These are phyloP conservation scores for Drosophila gaucha DNA, from an alignment of 2,888 invertebrate genomes.

Conservation along the genomic window DNA sequence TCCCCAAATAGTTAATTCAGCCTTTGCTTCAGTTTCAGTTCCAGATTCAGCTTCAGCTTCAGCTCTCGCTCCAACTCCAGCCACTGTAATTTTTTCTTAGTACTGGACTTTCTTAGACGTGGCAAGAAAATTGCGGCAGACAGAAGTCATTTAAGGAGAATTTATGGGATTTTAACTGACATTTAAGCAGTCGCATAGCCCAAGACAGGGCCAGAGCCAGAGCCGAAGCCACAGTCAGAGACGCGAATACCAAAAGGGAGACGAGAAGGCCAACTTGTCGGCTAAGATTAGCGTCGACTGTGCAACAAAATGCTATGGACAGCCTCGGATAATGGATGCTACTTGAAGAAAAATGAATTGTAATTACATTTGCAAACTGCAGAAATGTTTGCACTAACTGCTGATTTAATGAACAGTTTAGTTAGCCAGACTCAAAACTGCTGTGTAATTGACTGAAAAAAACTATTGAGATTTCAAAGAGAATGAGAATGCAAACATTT, in stretches of 20 bases:
- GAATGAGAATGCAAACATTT: not conserved
- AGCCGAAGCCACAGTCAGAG: not conserved
- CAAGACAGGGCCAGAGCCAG: slow-evolving; percentile 13
- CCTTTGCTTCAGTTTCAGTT: slow-evolving; percentile 16
- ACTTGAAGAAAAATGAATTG: slow-evolving; percentile 54
- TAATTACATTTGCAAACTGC: slow-evolving; percentile 54
- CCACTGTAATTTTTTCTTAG: slow-evolving; percentile 39
- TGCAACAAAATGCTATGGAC: slow-evolving; percentile 78
- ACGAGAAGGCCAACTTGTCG: slow-evolving; percentile 62
- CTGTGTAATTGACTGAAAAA: slow-evolving; percentile 7
- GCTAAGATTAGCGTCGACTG: slow-evolving; percentile 71
- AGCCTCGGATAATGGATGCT: slow-evolving; percentile 69
- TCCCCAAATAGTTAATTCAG: slow-evolving; percentile 63
- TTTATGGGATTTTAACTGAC: slow-evolving; percentile 81
- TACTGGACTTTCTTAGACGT: slow-evolving; percentile 50
- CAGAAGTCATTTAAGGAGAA: slow-evolving; percentile 81
- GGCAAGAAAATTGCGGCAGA: slow-evolving; percentile 75
- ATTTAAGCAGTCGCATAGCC: slow-evolving; percentile 70
- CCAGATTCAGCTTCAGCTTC: slow-evolving; percentile 9
- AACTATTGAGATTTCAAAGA: slow-evolving; percentile 18
- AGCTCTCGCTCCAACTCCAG: not conserved
- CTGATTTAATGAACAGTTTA: slow-evolving; percentile 29
- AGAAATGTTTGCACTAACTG: slow-evolving; percentile 36
- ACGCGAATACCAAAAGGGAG: not conserved
- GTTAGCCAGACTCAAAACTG: slow-evolving; percentile 7